A percentile compares a stretch with the other conserved stretches of the same genome.
These are phyloP conservation scores for Hemithea aestivaria DNA, from an alignment of 2,888 invertebrate genomes.

Conservation along the genomic window DNA sequence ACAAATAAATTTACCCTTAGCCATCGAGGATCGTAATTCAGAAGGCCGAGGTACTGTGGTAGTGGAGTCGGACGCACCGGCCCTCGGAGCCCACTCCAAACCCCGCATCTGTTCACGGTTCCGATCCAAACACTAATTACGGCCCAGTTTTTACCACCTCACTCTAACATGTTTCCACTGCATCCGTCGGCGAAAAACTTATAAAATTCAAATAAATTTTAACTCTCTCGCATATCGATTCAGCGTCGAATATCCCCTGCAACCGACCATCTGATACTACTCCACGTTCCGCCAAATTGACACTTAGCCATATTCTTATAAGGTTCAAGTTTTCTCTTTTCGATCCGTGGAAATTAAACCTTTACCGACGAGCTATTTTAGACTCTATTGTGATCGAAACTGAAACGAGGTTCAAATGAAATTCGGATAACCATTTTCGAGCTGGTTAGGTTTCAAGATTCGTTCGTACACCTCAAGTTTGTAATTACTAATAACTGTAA, in stretches of 20 bases:
- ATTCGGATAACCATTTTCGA: slow-evolving; percentile 40
- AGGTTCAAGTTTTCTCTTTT: slow-evolving; percentile 41
- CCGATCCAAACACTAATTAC: slow-evolving; percentile 68
- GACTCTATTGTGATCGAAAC: slow-evolving; percentile 36
- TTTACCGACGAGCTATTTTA: slow-evolving; percentile 37
- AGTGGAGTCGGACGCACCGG: slow-evolving; percentile 37
- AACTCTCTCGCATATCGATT: slow-evolving; percentile 37
- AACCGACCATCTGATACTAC: slow-evolving; percentile 20
- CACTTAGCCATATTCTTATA: slow-evolving; percentile 40
- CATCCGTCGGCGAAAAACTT: slow-evolving; percentile 44
- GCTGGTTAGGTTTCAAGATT: slow-evolving; percentile 54
- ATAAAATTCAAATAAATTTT: slow-evolving; percentile 43
- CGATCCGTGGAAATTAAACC: slow-evolving; percentile 39
- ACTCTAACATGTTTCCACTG: slow-evolving; percentile 53
- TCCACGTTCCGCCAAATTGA: slow-evolving; percentile 39
- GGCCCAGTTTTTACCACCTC: slow-evolving; percentile 59
- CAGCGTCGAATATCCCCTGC: slow-evolving; percentile 44
- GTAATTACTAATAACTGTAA: slow-evolving; percentile 61
- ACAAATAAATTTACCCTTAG: slow-evolving; percentile 32
- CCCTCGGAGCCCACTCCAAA: slow-evolving; percentile 19
- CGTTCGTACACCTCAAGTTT: slow-evolving; percentile 52
- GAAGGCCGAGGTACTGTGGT: slow-evolving; percentile 15
- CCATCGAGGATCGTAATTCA: slow-evolving; percentile 38
- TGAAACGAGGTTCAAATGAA: slow-evolving; percentile 35
- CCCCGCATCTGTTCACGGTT: slow-evolving; percentile 53